Percentiles rank a stretch among this genome's conserved stretches.
phyloP scores from a whole-genome alignment of 2,113 vertebrate genomes.

The Lethenteron reissneri region DNA sequence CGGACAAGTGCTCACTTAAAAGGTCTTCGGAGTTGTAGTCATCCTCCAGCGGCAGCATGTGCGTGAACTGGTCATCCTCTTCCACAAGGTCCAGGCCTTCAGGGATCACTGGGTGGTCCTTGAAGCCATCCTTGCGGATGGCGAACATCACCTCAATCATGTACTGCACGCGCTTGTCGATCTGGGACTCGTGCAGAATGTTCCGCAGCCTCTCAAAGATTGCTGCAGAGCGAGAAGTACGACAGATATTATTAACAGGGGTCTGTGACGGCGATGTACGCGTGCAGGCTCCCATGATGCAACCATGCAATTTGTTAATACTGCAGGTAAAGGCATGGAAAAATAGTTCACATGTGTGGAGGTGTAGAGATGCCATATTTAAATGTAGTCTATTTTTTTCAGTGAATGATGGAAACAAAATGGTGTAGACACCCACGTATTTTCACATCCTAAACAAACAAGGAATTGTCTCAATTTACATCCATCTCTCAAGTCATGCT shows the following conservation, averaged over 20 bases:
- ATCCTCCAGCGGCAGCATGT: slow-evolving; percentile 89
- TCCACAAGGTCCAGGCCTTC: slow-evolving; percentile 83
- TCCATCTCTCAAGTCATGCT: too few relatives aligned
- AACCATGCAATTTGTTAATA: background rate
- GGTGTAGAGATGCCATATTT: too few relatives aligned
- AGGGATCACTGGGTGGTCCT: slow-evolving; percentile 66
- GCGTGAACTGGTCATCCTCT: slow-evolving; percentile 90
- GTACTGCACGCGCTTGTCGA: slow-evolving; percentile 92
- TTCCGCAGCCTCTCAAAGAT: slow-evolving; percentile 94
- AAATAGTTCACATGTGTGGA: background rate
- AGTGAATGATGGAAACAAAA: too few relatives aligned
- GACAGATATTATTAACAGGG: too few relatives aligned
- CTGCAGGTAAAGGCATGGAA: background rate
- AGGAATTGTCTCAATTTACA: too few relatives aligned
- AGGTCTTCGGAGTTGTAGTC: slow-evolving; percentile 75
- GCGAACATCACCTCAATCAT: slow-evolving; percentile 99
- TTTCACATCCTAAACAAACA: too few relatives aligned
- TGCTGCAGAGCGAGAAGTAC: slow-evolving; percentile 23
- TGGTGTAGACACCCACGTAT: too few relatives aligned
- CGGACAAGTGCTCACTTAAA: slow-evolving; percentile 41
- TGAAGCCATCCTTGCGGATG: slow-evolving; percentile 89
- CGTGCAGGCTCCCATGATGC: too few relatives aligned
- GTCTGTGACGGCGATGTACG: too few relatives aligned
- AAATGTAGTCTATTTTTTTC: too few relatives aligned
- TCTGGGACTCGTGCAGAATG: slow-evolving; percentile 81